Conservation (phyloP, 1,140 invertebrate species). For the Drosophila bocki region DNA sequence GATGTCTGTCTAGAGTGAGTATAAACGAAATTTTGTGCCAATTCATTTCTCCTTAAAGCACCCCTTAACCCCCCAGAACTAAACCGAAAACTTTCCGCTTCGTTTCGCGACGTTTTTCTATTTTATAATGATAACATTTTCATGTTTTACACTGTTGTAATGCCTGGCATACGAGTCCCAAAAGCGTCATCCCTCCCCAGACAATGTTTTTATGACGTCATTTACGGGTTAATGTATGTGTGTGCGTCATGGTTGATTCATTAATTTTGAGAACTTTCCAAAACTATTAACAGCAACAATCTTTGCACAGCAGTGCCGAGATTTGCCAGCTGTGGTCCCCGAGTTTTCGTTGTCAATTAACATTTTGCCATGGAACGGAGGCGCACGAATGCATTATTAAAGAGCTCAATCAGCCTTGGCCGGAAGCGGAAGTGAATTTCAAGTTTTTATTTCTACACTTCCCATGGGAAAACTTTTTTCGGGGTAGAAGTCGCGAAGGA, state of each 20-base stretch:
- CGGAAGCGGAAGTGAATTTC: slow-evolving; percentile 64
- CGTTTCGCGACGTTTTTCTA: slow-evolving; percentile 66
- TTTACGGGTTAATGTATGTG: slow-evolving; percentile 63
- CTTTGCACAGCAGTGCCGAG: slow-evolving; percentile 30
- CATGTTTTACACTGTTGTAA: slow-evolving; percentile 77
- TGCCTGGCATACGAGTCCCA: slow-evolving; percentile 62
- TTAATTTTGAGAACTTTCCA: slow-evolving; percentile 74
- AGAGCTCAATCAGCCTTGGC: slow-evolving; percentile 67
- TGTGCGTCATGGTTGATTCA: slow-evolving; percentile 70
- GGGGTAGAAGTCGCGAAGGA: not conserved
- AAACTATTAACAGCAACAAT: slow-evolving; percentile 74
- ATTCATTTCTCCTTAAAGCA: slow-evolving; percentile 32
- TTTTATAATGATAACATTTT: slow-evolving; percentile 83
- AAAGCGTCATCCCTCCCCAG: slow-evolving; percentile 8
- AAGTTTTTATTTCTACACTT: slow-evolving; percentile 36
- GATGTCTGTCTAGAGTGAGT: slow-evolving; percentile 26
- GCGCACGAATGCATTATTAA: slow-evolving; percentile 66
- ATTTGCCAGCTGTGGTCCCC: slow-evolving; percentile 38
- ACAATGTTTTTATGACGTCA: slow-evolving; percentile 64
- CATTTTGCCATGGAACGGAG: slow-evolving; percentile 9
- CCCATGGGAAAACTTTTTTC: slow-evolving; percentile 22
- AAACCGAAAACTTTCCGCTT: slow-evolving; percentile 6
- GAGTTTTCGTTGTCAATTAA: slow-evolving; percentile 59
- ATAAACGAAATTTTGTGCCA: slow-evolving; percentile 48
- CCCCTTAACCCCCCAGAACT: not conserved